phyloP scores from a whole-genome alignment of 2,113 vertebrate genomes.

The Hydrochoerus hydrochaeris region DNA sequence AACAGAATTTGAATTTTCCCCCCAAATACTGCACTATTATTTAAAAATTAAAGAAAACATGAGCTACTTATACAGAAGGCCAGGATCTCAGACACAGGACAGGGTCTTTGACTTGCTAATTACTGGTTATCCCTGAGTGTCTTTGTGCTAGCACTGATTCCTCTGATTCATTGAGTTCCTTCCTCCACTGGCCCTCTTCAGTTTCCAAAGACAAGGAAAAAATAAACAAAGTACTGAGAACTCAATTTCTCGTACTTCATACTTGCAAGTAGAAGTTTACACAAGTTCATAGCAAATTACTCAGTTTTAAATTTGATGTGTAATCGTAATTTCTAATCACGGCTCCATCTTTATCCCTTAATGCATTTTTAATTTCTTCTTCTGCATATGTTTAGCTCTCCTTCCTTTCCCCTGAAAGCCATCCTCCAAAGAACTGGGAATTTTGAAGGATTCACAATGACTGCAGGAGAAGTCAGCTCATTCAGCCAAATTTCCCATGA shows the following conservation, averaged over 20 bases:
- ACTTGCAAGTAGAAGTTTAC: not conserved
- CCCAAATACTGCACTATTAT: not conserved
- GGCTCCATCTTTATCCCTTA: not conserved
- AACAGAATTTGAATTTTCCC: not conserved
- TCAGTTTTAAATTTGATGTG: not conserved
- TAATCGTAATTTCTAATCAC: not conserved
- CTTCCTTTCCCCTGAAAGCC: constrained; percentile 28
- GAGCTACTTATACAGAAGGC: not conserved
- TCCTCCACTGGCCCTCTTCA: too few species aligned
- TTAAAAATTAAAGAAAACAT: not conserved
- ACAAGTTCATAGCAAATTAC: not conserved
- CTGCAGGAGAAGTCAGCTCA: not conserved
- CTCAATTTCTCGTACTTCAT: not conserved
- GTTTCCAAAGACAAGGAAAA: not conserved
- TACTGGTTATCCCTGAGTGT: not conserved
- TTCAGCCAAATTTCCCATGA: constrained; percentile 27
- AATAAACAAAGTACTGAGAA: not conserved
- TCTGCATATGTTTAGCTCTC: not conserved
- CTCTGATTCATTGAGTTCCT: not conserved
- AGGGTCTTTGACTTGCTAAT: not conserved
- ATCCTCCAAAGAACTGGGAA: not conserved
- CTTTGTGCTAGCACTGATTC: not conserved
- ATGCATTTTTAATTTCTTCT: constrained; percentile 1
- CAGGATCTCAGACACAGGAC: not conserved
- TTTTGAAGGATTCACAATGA: not conserved